Evolutionary conservation across 1,140 invertebrate genomes (phyloP).

Genomic region (Dreissena polymorpha): DNA sequence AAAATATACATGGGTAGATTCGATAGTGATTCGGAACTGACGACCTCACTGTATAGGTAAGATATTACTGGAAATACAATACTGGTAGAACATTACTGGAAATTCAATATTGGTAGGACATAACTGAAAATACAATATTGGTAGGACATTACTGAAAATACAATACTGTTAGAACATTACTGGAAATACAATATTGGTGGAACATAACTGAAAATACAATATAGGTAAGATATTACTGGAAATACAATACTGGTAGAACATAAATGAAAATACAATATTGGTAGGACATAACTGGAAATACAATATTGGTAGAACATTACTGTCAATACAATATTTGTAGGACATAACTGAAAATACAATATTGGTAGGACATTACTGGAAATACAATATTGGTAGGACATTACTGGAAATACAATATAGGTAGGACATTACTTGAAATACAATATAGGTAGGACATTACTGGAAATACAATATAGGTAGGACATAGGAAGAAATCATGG

Average conservation of each 20-base stretch:
- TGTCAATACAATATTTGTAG: too few species aligned
- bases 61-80: slow-evolving; percentile 94
- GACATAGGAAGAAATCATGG: slow-evolving; percentile 50
- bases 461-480: slow-evolving; percentile 95
- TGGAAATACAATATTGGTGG: slow-evolving; percentile 95
- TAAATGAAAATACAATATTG: slow-evolving; percentile 93
- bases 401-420: slow-evolving; percentile 92
- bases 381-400: slow-evolving; percentile 90
- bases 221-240: slow-evolving; percentile 90
- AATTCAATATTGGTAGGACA: slow-evolving; percentile 90
- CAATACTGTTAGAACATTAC: too few species aligned
- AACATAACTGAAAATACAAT: slow-evolving; percentile 89
- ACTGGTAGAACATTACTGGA: slow-evolving; percentile 90
- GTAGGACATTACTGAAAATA: slow-evolving; percentile 85
- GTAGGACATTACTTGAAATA: slow-evolving; percentile 90
- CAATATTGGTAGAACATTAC: slow-evolving; percentile 88
- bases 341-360: slow-evolving; percentile 94
- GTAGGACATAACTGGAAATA: slow-evolving; percentile 90
- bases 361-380: slow-evolving; percentile 90
- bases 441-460: slow-evolving; percentile 87
- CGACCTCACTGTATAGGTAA: too few species aligned
- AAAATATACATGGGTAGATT: too few species aligned
- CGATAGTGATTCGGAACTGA: too few species aligned
- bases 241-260: slow-evolving; percentile 90
- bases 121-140: slow-evolving; percentile 92